Conservation (phyloP, 2,888 invertebrate genomes). For the Subacronicta megacephala region DNA sequence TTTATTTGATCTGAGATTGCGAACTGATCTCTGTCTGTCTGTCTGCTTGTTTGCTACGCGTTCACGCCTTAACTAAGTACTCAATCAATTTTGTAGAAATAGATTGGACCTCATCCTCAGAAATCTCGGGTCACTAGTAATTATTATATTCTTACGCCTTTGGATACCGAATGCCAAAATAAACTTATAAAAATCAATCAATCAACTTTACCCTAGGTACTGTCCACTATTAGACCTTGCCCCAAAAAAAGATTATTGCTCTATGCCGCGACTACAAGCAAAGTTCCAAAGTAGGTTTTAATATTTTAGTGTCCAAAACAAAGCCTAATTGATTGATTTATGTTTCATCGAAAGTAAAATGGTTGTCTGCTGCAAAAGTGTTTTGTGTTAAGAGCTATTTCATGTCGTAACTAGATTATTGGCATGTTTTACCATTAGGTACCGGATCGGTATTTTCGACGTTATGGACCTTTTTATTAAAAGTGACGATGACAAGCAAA, state of each 20-base stretch:
- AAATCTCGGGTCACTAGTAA: too few species aligned
- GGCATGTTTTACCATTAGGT: constrained; percentile 19
- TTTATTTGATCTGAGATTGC: too few species aligned
- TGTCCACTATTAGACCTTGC: background rate
- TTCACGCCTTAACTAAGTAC: too few species aligned
- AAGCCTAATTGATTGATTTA: constrained; percentile 50
- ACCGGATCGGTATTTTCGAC: background rate
- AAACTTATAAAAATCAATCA: background rate
- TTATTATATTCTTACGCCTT: too few species aligned
- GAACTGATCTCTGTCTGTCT: too few species aligned
- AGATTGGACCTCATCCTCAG: too few species aligned
- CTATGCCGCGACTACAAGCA: background rate
- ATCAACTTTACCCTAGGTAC: too few species aligned
- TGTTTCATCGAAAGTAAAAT: constrained; percentile 34
- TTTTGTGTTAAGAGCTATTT: constrained; percentile 39
- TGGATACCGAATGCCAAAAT: background rate
- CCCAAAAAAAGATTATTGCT: background rate
- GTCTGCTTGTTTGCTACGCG: too few species aligned
- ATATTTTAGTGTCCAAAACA: constrained; percentile 49
- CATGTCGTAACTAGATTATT: constrained; percentile 38
- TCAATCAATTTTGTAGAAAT: too few species aligned
- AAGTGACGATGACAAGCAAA: background rate
- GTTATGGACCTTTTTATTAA: background rate
- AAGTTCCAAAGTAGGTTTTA: constrained; percentile 14
- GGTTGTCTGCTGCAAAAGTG: constrained; percentile 29